These are phyloP conservation scores for Drosophila elegans DNA, from an alignment of 1,140 invertebrate species.

Conservation along the genomic window DNA sequence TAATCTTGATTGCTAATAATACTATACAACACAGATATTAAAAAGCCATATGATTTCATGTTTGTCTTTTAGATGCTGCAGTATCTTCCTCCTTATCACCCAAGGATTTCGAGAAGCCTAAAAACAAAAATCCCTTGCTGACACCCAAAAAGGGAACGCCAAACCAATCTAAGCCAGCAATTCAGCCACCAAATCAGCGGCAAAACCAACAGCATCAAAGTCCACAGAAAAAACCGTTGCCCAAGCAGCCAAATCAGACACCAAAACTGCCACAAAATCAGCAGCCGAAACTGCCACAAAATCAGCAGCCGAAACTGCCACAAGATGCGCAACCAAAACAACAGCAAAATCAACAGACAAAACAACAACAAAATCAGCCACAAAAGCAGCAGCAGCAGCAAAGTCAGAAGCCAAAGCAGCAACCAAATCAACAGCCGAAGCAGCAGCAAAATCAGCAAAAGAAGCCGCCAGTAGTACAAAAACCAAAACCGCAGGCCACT, in stretches of 20 bases:
- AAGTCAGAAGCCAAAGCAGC: conserved; percentile 25
- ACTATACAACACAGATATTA: no score
- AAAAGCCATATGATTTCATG: no score
- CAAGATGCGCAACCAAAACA: conserved; percentile 15
- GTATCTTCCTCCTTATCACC: background rate
- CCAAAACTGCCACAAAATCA: background rate
- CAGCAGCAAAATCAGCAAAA: conserved; percentile 23
- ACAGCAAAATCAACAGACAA: conserved; percentile 4
- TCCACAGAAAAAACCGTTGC: no score
- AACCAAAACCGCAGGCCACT: conserved; percentile 7
- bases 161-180: background rate
- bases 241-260: conserved; percentile 2
- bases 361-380: conserved; percentile 2
- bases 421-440: conserved; percentile 12
- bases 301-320: background rate
- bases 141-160: background rate
- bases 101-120: background rate
- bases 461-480: conserved; percentile 25
- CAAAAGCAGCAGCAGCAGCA: conserved; percentile 22
- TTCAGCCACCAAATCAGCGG: background rate
- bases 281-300: no score
- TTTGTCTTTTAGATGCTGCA: background rate
- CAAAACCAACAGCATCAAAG: background rate
- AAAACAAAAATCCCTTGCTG: background rate
- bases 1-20: no score